Base-by-base conservation (phyloP, 1,140 invertebrate genomes). In the Pteromalus puparum region DNA sequence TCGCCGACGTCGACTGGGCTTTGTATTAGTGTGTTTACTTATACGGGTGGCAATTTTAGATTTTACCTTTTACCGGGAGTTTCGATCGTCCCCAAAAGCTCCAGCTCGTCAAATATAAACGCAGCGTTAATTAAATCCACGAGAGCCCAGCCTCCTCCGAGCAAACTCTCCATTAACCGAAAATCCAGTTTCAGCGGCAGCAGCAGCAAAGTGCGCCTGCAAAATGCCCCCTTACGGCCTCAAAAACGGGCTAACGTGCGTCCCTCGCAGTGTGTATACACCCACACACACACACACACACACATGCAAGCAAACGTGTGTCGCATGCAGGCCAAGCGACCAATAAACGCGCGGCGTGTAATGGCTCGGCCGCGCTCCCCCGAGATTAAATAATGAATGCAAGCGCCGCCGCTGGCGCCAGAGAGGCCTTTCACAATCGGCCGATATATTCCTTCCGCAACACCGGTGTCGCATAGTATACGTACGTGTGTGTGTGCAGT, bases 381-480 rank as follows among this genome's bases (percentile, higher is more conserved):
- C 74, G 67, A 72, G 82, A 81, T 75, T 85, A 73, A 89, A 88
- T 89, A 88, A 88, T 86, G 65, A 86, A 89, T 86, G 70, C 73
- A 68, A 42, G 12, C n/a, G 13, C 1, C 73, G 65, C 34, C 38
- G 21, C n/a, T 30, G 73, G 61, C 61, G 61, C 18, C 9, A 24
- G 65, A 24, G 65, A 67, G 65, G 73, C 34, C 38, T 75, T 21
- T 42, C 30, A 1, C 38, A 18, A 73, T 73, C 28, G 72, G 9
- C 30, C 28, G 26, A 73, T 73, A 30, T 30, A 73, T 73, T 30
- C 26, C 26, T 38, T 73, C 30, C 15, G 24, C 12, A 24, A 9
- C 67, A 68, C 4, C 38, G 38, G 9, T 42, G 38, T 68, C n/a
- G 21, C 21, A n/a, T 0, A 15, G 18, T n/a, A 9, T 67, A 67